Percentiles rank a stretch among this genome's conserved stretches.
phyloP scores from a whole-genome alignment of 2,113 vertebrate species.

The Semicossyphus pulcher region DNA sequence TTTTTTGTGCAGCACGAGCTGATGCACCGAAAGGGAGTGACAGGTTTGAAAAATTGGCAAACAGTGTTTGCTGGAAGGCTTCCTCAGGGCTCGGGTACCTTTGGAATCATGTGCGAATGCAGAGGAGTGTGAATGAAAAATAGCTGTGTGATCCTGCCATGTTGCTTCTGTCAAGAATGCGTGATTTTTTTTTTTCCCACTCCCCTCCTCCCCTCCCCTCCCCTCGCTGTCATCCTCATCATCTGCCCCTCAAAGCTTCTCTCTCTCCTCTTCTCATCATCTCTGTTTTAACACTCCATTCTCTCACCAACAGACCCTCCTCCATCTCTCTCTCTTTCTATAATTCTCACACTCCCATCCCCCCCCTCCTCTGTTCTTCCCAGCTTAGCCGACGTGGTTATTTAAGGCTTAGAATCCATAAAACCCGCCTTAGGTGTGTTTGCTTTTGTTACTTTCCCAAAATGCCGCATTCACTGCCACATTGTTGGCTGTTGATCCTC shows the following conservation, averaged over 20 bases:
- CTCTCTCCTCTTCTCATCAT: conserved; percentile 52
- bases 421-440: conserved; percentile 75
- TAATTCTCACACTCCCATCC: conserved; percentile 30
- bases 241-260: conserved; percentile 61
- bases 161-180: conserved; percentile 69
- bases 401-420: conserved; percentile 77
- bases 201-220: conserved; percentile 15
- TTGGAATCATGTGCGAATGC: conserved; percentile 74
- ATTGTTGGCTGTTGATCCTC: conserved; percentile 61
- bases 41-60: conserved; percentile 79
- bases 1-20: conserved; percentile 70
- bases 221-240: conserved; percentile 65
- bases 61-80: conserved; percentile 74
- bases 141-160: conserved; percentile 73
- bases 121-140: conserved; percentile 78
- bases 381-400: conserved; percentile 73
- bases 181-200: conserved; percentile 12
- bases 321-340: conserved; percentile 16
- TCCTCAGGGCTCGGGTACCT: conserved; percentile 73
- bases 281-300: conserved; percentile 59
- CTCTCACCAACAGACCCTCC: conserved; percentile 53
- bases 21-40: conserved; percentile 77
- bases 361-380: conserved; percentile 43
- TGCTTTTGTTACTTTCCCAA: conserved; percentile 77
- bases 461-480: conserved; percentile 58